These are phyloP conservation scores for Pristionchus japonicus DNA, from an alignment of 2,888 invertebrate species.

Conservation along the genomic window DNA sequence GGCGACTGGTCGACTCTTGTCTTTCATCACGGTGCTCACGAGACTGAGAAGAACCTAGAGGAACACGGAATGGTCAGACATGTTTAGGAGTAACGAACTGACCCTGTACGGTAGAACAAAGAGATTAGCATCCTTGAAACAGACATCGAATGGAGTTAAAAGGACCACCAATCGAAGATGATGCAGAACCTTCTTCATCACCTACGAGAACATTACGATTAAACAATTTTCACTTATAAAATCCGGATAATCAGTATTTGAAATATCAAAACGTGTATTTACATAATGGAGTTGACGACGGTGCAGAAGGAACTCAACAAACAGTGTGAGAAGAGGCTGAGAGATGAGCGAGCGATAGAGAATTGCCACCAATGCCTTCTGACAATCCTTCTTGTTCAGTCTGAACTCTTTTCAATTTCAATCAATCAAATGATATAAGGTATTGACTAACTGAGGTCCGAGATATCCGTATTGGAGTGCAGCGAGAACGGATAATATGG, in stretches of 20 bases:
- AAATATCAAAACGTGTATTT: not conserved
- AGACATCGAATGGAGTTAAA: not conserved
- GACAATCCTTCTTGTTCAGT: not conserved
- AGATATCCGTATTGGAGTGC: conserved; percentile 3
- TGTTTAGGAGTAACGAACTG: no score
- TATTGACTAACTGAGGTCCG: not conserved
- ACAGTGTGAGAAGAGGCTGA: not conserved
- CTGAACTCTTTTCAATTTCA: not conserved
- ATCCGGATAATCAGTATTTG: not conserved
- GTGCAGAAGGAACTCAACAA: conserved; percentile 14
- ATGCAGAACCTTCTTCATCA: not conserved
- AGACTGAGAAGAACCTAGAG: conserved; percentile 47
- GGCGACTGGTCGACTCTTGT: conserved; percentile 54
- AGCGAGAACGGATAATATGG: not conserved
- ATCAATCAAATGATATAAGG: not conserved
- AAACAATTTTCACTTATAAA: not conserved
- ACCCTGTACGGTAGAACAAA: not conserved
- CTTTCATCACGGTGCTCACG: conserved; percentile 47
- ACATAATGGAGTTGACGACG: not conserved
- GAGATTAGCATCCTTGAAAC: not conserved
- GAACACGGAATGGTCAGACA: no score
- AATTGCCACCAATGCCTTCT: not conserved
- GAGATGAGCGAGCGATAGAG: not conserved
- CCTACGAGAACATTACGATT: not conserved
- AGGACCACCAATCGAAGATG: not conserved